Conservation (phyloP, 2,797 vertebrate species). For the Syngnathus rostellatus region DNA sequence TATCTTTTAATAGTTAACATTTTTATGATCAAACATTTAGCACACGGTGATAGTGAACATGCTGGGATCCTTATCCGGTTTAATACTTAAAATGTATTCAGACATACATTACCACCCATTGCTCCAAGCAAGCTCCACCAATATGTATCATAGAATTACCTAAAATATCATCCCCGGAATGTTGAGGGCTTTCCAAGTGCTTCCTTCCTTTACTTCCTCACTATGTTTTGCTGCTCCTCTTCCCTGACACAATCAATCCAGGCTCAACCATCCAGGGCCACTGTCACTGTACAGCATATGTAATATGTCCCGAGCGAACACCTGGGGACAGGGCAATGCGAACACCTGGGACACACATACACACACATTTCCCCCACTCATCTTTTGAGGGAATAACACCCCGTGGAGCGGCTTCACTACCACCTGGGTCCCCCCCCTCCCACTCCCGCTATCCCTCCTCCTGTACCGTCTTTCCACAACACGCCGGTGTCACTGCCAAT, state of each 20-base stretch:
- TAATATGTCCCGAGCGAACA: slow-evolving; percentile 66
- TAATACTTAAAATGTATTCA: background rate
- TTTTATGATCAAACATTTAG: background rate
- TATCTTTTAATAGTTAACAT: background rate
- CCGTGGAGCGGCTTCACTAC: slow-evolving; percentile 59
- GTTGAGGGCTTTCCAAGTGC: slow-evolving; percentile 21
- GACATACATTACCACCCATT: background rate
- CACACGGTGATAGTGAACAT: no score
- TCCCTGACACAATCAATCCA: slow-evolving; percentile 48
- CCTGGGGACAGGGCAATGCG: slow-evolving; percentile 58
- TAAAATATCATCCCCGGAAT: slow-evolving; percentile 3
- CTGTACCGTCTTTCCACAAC: slow-evolving; percentile 56
- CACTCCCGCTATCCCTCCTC: slow-evolving; percentile 19
- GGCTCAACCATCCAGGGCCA: slow-evolving; percentile 48
- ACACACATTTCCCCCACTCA: slow-evolving; percentile 46
- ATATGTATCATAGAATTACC: background rate
- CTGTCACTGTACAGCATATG: slow-evolving; percentile 65
- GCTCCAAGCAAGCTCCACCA: slow-evolving; percentile 6
- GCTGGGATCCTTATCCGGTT: background rate
- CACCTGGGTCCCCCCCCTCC: slow-evolving; percentile 56
- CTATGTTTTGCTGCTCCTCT: slow-evolving; percentile 52
- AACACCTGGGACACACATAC: slow-evolving; percentile 51
- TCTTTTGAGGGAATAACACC: slow-evolving; percentile 60
- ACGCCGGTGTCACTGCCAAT: slow-evolving; percentile 68
- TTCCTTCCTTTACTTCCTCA: slow-evolving; percentile 54